Conservation (phyloP, 2,113 vertebrate genomes). For the Prunella fulvescens region DNA sequence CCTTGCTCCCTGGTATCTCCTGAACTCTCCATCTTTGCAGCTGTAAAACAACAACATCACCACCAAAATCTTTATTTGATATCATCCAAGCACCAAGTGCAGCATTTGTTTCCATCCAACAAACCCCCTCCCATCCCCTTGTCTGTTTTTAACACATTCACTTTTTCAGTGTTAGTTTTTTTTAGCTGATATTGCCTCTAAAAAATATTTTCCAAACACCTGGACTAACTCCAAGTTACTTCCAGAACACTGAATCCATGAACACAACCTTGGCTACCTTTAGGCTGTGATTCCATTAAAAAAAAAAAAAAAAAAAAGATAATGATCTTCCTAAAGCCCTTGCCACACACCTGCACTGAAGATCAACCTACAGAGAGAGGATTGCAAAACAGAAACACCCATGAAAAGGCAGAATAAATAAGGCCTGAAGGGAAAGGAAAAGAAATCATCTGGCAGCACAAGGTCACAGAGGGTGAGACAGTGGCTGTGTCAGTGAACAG, state of each 20-base stretch:
- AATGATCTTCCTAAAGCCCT: not conserved
- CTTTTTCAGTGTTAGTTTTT: not conserved
- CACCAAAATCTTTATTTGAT: not conserved
- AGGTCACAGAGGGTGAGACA: not conserved
- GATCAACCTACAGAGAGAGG: not conserved
- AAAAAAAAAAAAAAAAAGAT: not conserved
- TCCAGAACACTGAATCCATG: fast-evolving
- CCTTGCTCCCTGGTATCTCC: conserved; percentile 90
- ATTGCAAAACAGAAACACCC: conserved; percentile 10
- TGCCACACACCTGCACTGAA: not conserved
- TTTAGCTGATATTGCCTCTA: not conserved
- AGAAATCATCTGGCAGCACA: not conserved
- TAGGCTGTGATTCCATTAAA: not conserved
- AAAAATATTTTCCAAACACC: not conserved
- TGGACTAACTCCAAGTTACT: not conserved
- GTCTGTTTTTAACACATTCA: not conserved
- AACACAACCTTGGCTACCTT: not conserved
- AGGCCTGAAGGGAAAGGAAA: not conserved
- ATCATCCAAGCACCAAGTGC: not conserved
- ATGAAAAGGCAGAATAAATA: not conserved
- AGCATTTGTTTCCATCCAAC: not conserved
- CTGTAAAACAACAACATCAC: not conserved
- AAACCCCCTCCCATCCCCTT: not conserved
- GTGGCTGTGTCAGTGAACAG: not conserved
- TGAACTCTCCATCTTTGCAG: conserved; percentile 93